Evolutionary conservation across 2,888 invertebrate genomes (phyloP), one percentile per base, ranked within the genome.

Genomic region (Eudemis profundana): DNA sequence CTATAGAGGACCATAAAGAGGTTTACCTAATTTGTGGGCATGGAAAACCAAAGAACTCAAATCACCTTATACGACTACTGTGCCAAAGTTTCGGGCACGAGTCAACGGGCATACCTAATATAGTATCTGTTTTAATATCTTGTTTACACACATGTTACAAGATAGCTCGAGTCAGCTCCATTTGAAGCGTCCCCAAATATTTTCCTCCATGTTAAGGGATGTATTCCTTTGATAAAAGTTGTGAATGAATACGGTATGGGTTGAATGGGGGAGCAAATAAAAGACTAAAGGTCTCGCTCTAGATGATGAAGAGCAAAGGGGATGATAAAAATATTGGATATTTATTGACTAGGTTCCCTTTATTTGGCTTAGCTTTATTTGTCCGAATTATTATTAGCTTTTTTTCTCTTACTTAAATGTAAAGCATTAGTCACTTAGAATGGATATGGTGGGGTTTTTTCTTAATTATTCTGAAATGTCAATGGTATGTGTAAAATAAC

Each of bases 61-160:
- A 10, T 12, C 10, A 4, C 19, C 5, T 46, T 19, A 5, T 15
- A 46, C 46, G 33, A 47, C 21, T 21, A 23, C 36, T 44, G 44
- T 57, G 14, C 27, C 19, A 36, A 53, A 33, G 33, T 44, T 49
- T 57, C 15, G 50, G 33, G 59, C 59, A 51, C 64, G 49, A 50
- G 15, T 36, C 40, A 17, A 44, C 33, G 15, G 15, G 44, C n/a
- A 12, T 46, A 12, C 21, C 46, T 53, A 51, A 46, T 53, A 44
- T 44, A 29, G 38, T 47, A 49, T 57, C 21, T 49, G 49, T 57
- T 50, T 63, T 57, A 49, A 63, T 63, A 50, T 57, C 59, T 57
- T 42, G 49, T 50, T 63, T 49, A 57, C 29, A 23, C 46, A 62
- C 49, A 38, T 56, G 53, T 63, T 47, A 40, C 46, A 63, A 49